Conservation (phyloP, 2,888 invertebrate genomes). For the Crioceris asparagi region DNA sequence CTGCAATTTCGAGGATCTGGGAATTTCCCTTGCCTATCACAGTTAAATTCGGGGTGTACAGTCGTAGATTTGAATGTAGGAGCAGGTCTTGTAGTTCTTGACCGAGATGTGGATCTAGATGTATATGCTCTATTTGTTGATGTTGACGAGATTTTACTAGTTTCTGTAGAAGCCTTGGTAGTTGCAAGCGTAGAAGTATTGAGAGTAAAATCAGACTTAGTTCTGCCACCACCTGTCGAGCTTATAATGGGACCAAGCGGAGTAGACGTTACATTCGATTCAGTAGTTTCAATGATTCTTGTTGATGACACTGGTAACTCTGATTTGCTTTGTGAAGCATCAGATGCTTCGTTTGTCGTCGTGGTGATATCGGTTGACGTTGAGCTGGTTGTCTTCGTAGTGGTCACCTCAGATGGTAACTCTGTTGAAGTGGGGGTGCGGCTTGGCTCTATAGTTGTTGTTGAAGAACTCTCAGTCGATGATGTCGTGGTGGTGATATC, state of each 20-base stretch:
- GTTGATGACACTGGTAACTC: neutral
- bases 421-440: neutral
- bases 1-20: constrained; percentile 24
- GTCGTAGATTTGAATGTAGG: constrained; percentile 4
- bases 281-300: neutral
- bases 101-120: constrained; percentile 1
- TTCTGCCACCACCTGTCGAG: constrained; percentile 7
- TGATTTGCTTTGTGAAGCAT: neutral
- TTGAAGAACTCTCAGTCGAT: neutral
- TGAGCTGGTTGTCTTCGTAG: neutral
- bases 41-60: constrained; percentile 16
- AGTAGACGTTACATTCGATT: constrained; percentile 1
- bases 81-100: constrained; percentile 4
- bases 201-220: constrained; percentile 9
- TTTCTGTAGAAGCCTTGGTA: constrained; percentile 1
- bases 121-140: constrained; percentile 3
- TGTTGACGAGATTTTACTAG: neutral
- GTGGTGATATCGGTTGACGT: neutral
- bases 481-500: too few species aligned
- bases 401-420: neutral
- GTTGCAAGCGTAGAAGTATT: constrained; percentile 6
- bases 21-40: constrained; percentile 24
- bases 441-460: neutral
- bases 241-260: constrained; percentile 1
- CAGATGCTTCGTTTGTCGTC: neutral